Conservation (phyloP, 2,888 invertebrate species). For the Morinoia aosen region DNA sequence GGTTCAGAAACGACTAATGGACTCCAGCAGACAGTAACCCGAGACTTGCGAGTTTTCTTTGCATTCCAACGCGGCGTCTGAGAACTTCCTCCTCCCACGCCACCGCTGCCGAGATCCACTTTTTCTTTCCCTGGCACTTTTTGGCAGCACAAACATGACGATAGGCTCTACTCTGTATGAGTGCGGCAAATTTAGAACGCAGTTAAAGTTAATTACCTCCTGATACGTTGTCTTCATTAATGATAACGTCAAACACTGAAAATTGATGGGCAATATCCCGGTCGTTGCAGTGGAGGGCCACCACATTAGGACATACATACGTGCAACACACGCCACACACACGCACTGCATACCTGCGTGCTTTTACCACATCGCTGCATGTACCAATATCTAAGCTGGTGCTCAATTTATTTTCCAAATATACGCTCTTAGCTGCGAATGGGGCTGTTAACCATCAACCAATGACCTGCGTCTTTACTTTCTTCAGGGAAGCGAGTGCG, state of each 20-base stretch:
- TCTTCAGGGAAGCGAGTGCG: too few species aligned
- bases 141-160: neutral
- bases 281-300: neutral
- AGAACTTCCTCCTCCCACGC: neutral
- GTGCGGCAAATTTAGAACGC: neutral
- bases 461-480: too few species aligned
- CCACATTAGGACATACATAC: neutral
- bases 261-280: neutral
- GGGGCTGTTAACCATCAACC: too few species aligned
- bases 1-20: neutral
- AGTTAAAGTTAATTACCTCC: neutral
- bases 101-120: too few species aligned
- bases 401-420: too few species aligned
- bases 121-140: neutral
- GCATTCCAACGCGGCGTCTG: neutral
- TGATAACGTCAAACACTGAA: neutral
- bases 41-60: neutral
- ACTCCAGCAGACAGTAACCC: neutral
- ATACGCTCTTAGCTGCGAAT: too few species aligned
- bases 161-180: neutral
- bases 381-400: neutral
- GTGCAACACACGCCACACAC: neutral
- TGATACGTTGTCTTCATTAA: neutral
- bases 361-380: neutral
- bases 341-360: neutral